Percentiles rank a stretch among this genome's conserved stretches.
Conservation (phyloP, 2,113 vertebrate genomes). For the Neomonachus schauinslandi region DNA sequence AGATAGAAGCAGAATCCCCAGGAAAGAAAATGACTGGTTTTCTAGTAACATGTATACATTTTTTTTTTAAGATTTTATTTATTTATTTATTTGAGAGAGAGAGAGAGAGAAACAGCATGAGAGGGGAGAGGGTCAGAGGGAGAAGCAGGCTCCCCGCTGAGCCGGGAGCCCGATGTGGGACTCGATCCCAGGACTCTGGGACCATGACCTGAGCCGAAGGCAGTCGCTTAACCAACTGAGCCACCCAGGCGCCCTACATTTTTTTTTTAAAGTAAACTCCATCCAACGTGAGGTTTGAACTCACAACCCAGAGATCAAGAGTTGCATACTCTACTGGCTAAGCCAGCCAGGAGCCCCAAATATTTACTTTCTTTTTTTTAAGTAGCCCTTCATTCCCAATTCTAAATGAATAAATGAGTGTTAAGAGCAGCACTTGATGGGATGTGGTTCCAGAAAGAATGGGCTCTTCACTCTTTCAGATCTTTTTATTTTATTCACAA, state of each 20-base stretch:
- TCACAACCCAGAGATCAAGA: not conserved
- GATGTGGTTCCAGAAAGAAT: not conserved
- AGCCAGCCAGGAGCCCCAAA: not conserved
- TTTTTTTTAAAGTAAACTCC: not conserved
- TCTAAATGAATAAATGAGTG: not conserved
- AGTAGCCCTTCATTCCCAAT: not conserved
- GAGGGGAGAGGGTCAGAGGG: too few relatives aligned
- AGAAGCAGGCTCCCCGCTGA: too few relatives aligned
- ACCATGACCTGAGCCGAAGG: not conserved
- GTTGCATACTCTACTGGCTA: not conserved
- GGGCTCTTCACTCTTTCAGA: not conserved
- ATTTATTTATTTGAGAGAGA: too few relatives aligned
- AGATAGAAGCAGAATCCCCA: not conserved
- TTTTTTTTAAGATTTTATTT: too few relatives aligned
- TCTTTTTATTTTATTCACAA: not conserved
- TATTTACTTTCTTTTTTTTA: not conserved
- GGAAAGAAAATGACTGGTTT: not conserved
- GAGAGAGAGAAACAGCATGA: too few relatives aligned
- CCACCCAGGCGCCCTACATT: not conserved
- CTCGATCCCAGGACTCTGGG: not conserved
- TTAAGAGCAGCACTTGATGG: too few relatives aligned
- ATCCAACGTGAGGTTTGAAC: not conserved
- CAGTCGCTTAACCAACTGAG: too few relatives aligned
- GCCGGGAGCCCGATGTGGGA: accelerated
- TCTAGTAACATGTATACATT: not conserved